Conservation (phyloP, 2,888 invertebrate genomes). For the Agrilus biguttatus region DNA sequence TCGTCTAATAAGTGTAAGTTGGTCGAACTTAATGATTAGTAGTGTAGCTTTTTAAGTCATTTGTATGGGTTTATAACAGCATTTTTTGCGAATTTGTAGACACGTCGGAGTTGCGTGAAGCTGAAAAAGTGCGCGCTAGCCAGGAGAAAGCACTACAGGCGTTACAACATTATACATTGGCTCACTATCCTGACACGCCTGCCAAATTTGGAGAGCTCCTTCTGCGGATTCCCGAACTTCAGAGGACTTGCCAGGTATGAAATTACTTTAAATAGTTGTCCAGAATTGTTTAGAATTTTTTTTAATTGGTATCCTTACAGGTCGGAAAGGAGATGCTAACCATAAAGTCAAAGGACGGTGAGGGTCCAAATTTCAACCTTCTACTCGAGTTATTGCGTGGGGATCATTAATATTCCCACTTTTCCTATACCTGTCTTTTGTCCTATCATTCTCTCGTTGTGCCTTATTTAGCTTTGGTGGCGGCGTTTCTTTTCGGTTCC, state of each 20-base stretch:
- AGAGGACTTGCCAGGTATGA: conserved; percentile 79
- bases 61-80: neutral
- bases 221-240: conserved; percentile 84
- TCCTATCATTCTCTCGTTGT: conserved; percentile 12
- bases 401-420: conserved; percentile 49
- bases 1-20: neutral
- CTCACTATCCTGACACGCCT: conserved; percentile 83
- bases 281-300: conserved; percentile 1
- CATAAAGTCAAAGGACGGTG: conserved; percentile 76
- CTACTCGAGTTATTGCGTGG: conserved; percentile 90
- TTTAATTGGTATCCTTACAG: conserved; percentile 36
- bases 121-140: conserved; percentile 85
- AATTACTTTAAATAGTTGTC: neutral
- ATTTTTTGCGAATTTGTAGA: conserved; percentile 38
- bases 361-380: conserved; percentile 83
- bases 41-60: neutral
- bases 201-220: conserved; percentile 91
- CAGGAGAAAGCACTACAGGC: conserved; percentile 91
- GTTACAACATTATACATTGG: conserved; percentile 78
- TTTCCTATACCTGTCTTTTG: too few relatives aligned
- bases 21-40: too few relatives aligned
- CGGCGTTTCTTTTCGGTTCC: conserved; percentile 26
- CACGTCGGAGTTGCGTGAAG: conserved; percentile 81
- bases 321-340: conserved; percentile 87
- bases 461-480: conserved; percentile 29